A percentile compares a stretch with the other conserved stretches of the same genome.
phyloP scores from a whole-genome alignment of 2,113 vertebrate genomes.

The Podarcis muralis region DNA sequence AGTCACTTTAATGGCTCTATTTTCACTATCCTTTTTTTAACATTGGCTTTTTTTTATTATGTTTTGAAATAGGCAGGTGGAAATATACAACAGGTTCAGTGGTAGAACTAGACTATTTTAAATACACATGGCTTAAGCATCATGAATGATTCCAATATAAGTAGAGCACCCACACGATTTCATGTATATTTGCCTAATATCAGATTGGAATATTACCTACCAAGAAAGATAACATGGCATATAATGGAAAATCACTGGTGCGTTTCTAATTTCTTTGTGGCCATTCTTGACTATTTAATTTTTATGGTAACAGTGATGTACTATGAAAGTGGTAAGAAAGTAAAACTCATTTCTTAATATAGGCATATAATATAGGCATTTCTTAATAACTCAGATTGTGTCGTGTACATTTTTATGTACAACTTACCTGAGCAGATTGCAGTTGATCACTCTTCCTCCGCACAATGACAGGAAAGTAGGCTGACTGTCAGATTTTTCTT shows the following conservation, averaged over 20 bases:
- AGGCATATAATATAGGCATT: too few relatives aligned
- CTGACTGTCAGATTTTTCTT: not conserved
- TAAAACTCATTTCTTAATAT: not conserved
- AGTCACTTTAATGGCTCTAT: not conserved
- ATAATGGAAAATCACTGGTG: not conserved
- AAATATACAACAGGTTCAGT: not conserved
- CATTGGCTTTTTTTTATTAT: not conserved
- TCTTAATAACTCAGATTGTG: not conserved
- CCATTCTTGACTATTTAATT: not conserved
- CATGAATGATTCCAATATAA: not conserved
- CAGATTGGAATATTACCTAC: not conserved
- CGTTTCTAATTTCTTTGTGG: not conserved
- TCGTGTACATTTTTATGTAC: not conserved
- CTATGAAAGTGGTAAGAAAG: not conserved
- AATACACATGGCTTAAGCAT: not conserved
- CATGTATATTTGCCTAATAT: not conserved
- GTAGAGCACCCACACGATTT: not conserved
- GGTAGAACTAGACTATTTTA: not conserved
- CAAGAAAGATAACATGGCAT: not conserved
- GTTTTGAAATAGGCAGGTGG: not conserved
- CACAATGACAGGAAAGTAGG: not conserved
- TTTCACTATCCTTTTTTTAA: not conserved
- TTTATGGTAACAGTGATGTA: not conserved
- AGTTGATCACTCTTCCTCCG: not conserved
- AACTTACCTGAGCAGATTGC: not conserved